phyloP scores from a whole-genome alignment of 2,797 vertebrate species.

The Enteromius mattozi region DNA sequence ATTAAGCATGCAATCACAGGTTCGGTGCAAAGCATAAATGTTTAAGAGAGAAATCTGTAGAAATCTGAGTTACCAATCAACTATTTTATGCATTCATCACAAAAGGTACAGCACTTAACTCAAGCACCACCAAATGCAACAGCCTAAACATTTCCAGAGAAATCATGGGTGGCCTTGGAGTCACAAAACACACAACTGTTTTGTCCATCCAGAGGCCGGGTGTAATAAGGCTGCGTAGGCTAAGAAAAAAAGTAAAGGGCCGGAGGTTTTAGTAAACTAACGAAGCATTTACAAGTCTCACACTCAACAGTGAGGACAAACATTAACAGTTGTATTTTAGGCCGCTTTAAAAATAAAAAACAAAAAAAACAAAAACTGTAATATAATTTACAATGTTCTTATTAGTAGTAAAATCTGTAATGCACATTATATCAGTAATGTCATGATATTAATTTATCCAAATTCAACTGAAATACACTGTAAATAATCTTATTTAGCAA shows the following conservation, averaged over 20 bases:
- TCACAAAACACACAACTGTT: slow-evolving; percentile 5
- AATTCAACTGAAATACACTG: background rate
- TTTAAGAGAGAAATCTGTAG: slow-evolving; percentile 26
- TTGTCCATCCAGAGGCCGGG: background rate
- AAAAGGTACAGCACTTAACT: slow-evolving; percentile 32
- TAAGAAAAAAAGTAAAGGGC: slow-evolving; percentile 13
- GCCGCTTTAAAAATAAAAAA: too few relatives aligned
- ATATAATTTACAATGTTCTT: background rate
- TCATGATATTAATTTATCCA: background rate
- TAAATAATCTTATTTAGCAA: too few relatives aligned
- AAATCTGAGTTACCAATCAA: slow-evolving; percentile 31
- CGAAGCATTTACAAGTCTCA: slow-evolving; percentile 28
- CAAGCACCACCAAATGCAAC: slow-evolving; percentile 24
- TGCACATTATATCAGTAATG: background rate
- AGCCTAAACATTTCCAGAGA: slow-evolving; percentile 34
- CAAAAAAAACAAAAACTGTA: background rate
- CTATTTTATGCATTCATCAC: slow-evolving; percentile 26
- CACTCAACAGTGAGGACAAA: too few relatives aligned
- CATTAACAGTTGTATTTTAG: too few relatives aligned
- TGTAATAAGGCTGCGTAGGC: slow-evolving; percentile 27
- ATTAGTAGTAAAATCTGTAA: background rate
- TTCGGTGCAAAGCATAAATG: slow-evolving; percentile 21
- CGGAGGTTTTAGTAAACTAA: slow-evolving; percentile 5
- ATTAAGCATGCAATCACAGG: slow-evolving; percentile 3
- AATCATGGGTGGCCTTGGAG: slow-evolving; percentile 19